Evolutionary conservation across 2,797 vertebrate species (phyloP).

Genomic region (Coilia nasus): DNA sequence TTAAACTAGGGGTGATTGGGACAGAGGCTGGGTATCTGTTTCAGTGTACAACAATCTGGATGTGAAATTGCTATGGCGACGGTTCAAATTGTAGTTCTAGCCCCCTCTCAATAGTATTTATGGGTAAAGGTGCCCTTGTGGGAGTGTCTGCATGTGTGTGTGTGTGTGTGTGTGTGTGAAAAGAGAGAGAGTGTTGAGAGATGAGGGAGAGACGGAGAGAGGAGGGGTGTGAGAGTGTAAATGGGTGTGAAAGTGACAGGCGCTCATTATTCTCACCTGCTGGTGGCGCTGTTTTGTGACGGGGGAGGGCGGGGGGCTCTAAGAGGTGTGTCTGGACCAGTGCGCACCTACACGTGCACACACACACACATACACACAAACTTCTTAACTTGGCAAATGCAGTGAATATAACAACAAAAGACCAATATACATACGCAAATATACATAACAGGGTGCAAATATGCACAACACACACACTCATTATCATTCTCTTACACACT

Average conservation of each 20-base stretch:
- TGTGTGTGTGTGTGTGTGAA: background rate
- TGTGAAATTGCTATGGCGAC: background rate
- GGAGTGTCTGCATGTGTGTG: background rate
- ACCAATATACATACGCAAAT: too few species aligned
- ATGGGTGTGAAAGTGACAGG: background rate
- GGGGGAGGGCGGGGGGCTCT: conserved; percentile 39
- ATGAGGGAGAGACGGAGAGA: too few species aligned
- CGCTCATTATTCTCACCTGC: conserved; percentile 47
- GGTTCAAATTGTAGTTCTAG: background rate
- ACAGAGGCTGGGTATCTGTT: background rate
- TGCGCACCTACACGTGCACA: conserved; percentile 39
- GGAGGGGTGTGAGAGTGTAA: too few species aligned
- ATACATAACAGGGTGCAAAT: too few species aligned
- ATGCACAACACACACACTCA: too few species aligned
- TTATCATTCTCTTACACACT: background rate
- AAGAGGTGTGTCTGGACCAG: conserved; percentile 50
- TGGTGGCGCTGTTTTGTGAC: conserved; percentile 34
- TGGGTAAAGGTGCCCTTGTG: background rate
- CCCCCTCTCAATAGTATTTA: background rate
- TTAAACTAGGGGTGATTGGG: too few species aligned
- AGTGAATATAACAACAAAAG: too few species aligned
- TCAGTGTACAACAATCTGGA: background rate
- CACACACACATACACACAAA: background rate
- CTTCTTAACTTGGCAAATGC: background rate
- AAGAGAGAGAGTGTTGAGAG: too few species aligned